Evolutionary conservation across 2,888 invertebrate genomes (phyloP), one percentile per base, ranked within the genome.

Genomic region (Slavum lentiscoides): DNA sequence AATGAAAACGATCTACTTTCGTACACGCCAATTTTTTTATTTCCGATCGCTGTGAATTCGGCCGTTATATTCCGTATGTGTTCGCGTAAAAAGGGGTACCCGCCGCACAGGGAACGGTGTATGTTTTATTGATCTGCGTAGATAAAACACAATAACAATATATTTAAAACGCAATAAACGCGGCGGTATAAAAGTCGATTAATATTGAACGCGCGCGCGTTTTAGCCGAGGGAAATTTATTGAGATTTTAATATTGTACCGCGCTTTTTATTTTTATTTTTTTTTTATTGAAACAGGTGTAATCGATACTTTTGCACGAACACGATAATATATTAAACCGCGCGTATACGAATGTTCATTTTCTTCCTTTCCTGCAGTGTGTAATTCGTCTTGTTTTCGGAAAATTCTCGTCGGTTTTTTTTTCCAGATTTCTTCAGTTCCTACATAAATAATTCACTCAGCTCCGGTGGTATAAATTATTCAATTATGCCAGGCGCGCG

Each of bases 81-180:
- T 49, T 3, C 11, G 49, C 11, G 13, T 13, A 15, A 49, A n/a
- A 49, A 49, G 49, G 3, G 1, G 11, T 49, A 49, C 49, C 13
- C 7, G 43, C 11, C 1, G 43, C 43, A 49, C 49, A 23, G 17
- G 23, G 19, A 8, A n/a, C n/a, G 17, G 49, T 39, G 15, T 43
- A 13, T 6, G 39, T 1, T 13, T 13, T 43, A 66, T 49, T 15
- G 49, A 49, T 15, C 49, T 39, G 5, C 2, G 39, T 6, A 11
- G 53, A 19, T 55, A 19, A 55, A 55, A 37, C 53, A 37, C 55
- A 69, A 69, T 55, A 55, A 55, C 69, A 69, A 69, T 69, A 55
- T 37, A 55, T 69, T 69, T 23, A n/a, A 37, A 69, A 67, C 49
- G 43, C 69, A 55, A 55, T 55, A n/a, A 55, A 55, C 69, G 2